phyloP scores from a whole-genome alignment of 2,888 invertebrate species.

The Drosophila atroscutellata region DNA sequence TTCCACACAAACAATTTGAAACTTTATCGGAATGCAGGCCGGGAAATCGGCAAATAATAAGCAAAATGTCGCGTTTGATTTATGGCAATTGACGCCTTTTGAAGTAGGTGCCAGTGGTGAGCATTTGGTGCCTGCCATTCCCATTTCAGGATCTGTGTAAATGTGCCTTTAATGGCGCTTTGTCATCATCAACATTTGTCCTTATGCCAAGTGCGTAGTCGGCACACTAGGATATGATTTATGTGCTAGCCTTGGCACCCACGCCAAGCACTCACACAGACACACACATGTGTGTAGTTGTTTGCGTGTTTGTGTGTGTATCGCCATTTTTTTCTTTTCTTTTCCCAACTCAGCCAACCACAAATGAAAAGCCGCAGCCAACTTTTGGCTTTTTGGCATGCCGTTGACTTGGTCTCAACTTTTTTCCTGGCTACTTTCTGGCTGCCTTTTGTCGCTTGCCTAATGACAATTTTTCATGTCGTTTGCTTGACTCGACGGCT shows the following conservation, averaged over 20 bases:
- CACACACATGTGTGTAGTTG: conserved; percentile 32
- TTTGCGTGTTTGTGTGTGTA: conserved; percentile 23
- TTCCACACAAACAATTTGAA: conserved; percentile 26
- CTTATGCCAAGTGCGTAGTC: conserved; percentile 72
- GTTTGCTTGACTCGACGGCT: conserved; percentile 36
- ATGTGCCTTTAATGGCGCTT: conserved; percentile 82
- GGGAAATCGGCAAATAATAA: conserved; percentile 76
- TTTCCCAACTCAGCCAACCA: conserved; percentile 35
- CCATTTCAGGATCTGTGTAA: conserved; percentile 59
- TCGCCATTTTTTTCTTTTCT: conserved; percentile 22
- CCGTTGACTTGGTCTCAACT: conserved; percentile 25
- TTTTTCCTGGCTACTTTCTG: conserved; percentile 37
- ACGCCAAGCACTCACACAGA: conserved; percentile 23
- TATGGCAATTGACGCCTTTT: conserved; percentile 66
- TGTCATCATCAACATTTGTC: conserved; percentile 83
- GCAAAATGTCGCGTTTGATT: conserved; percentile 78
- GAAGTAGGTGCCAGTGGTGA: conserved; percentile 44
- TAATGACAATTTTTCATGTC: conserved; percentile 77
- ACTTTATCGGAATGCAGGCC: conserved; percentile 35
- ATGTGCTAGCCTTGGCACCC: conserved; percentile 63
- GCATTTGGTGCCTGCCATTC: not conserved
- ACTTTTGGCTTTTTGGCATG: conserved; percentile 50
- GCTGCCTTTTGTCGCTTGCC: conserved; percentile 44
- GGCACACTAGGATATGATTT: conserved; percentile 66
- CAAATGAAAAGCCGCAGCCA: conserved; percentile 58